Evolutionary conservation across 2,797 vertebrate genomes (phyloP).

Genomic region (Danio albolineatus): DNA sequence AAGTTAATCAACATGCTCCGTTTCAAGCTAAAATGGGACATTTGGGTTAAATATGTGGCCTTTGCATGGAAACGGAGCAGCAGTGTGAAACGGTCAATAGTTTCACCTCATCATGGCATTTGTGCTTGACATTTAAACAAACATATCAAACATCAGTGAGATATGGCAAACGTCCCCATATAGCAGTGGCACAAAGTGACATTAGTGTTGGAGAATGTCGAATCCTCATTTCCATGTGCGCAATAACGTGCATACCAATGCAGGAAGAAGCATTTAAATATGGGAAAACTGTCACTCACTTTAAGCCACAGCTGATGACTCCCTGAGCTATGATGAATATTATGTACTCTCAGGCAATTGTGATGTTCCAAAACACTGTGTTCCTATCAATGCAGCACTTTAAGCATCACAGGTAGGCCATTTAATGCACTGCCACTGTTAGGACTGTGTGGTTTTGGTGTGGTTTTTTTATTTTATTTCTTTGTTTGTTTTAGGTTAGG

Average conservation of each 20-base stretch:
- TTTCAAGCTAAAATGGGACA: constrained; percentile 55
- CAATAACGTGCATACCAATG: constrained; percentile 46
- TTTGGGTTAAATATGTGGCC: constrained; percentile 60
- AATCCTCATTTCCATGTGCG: constrained; percentile 48
- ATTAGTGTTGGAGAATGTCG: constrained; percentile 38
- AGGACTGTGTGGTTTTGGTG: too few relatives aligned
- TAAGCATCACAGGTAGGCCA: background rate
- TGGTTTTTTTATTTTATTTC: too few relatives aligned
- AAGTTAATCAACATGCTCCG: constrained; percentile 60
- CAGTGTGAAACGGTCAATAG: constrained; percentile 65
- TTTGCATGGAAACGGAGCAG: constrained; percentile 52
- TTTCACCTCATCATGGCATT: constrained; percentile 63
- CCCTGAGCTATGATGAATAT: constrained; percentile 2
- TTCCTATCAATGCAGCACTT: background rate
- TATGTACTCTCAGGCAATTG: constrained; percentile 22
- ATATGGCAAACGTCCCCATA: constrained; percentile 50
- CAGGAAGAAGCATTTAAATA: constrained; percentile 14
- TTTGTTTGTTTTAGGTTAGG: too few relatives aligned
- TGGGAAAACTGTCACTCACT: constrained; percentile 1
- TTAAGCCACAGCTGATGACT: constrained; percentile 35
- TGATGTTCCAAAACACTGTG: background rate
- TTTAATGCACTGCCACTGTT: background rate
- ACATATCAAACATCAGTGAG: constrained; percentile 73
- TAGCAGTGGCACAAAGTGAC: constrained; percentile 53
- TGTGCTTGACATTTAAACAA: constrained; percentile 72